A percentile compares a stretch with the other conserved stretches of the same genome.
Evolutionary conservation across 2,888 invertebrate species (phyloP).

Genomic region (Tiliacea aurago): DNA sequence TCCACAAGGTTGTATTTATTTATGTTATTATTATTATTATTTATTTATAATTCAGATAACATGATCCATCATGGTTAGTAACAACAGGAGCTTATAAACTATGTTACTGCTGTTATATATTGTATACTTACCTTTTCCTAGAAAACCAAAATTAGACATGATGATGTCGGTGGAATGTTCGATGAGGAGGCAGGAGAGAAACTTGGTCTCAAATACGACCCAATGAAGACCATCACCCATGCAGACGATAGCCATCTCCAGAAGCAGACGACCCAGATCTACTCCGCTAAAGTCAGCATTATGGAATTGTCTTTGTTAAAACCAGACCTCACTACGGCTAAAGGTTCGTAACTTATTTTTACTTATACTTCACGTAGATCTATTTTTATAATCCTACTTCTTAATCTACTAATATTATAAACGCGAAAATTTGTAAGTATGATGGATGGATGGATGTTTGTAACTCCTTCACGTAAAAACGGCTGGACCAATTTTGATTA

Average conservation of each 20-base stretch:
- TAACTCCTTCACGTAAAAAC: no score
- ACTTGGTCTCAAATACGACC: constrained; percentile 77
- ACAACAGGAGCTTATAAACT: no score
- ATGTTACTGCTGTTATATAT: no score
- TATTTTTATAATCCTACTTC: not conserved
- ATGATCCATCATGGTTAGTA: no score
- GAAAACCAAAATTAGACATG: constrained; percentile 77
- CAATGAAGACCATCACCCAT: constrained; percentile 78
- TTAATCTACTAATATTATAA: no score
- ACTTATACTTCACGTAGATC: not conserved
- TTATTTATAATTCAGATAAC: no score
- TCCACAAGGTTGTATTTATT: no score
- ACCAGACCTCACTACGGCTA: not conserved
- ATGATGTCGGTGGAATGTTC: constrained; percentile 77
- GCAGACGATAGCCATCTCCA: constrained; percentile 46
- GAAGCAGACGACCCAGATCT: not conserved
- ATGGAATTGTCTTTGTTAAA: constrained; percentile 20
- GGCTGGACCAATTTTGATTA: no score
- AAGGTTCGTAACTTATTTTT: constrained; percentile 22
- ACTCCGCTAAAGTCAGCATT: not conserved
- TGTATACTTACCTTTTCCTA: no score
- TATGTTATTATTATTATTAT: no score
- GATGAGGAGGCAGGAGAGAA: constrained; percentile 67
- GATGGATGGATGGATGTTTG: no score
- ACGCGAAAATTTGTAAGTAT: no score